Evolutionary conservation across 2,797 vertebrate species (phyloP).

Genomic region (Mallotus villosus): DNA sequence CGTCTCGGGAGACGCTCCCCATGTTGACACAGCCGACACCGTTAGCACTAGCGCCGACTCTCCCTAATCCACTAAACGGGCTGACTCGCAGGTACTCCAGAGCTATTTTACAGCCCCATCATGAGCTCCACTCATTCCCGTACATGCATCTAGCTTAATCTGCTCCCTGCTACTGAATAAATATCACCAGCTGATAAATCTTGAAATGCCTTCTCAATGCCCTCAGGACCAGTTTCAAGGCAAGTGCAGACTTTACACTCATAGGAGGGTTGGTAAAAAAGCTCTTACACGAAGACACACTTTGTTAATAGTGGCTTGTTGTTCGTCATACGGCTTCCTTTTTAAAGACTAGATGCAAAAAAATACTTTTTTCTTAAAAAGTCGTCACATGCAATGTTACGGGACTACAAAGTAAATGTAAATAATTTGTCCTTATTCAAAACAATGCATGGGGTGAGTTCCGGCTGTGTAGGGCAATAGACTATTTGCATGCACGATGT

Average conservation of each 20-base stretch:
- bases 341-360: no score
- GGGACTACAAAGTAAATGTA: not conserved
- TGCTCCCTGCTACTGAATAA: constrained; percentile 58
- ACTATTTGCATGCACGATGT: constrained; percentile 60
- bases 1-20: constrained; percentile 67
- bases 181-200: constrained; percentile 67
- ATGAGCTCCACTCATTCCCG: constrained; percentile 42
- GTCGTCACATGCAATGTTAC: not conserved
- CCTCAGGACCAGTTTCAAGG: not conserved
- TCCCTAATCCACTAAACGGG: constrained; percentile 76
- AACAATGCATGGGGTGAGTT: constrained; percentile 35
- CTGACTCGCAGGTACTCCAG: constrained; percentile 58
- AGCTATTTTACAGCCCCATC: constrained; percentile 60
- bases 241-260: not conserved
- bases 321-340: no score
- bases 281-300: not conserved
- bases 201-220: constrained; percentile 8
- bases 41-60: constrained; percentile 61
- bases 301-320: no score
- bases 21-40: constrained; percentile 77
- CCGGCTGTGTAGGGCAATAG: constrained; percentile 50
- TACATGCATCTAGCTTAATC: constrained; percentile 50
- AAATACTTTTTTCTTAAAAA: no score
- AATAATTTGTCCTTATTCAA: not conserved
- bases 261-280: not conserved